A percentile compares a stretch with the other conserved stretches of the same genome.
Evolutionary conservation across 2,888 invertebrate species (phyloP).

Genomic region (Cryptus viduatorius): DNA sequence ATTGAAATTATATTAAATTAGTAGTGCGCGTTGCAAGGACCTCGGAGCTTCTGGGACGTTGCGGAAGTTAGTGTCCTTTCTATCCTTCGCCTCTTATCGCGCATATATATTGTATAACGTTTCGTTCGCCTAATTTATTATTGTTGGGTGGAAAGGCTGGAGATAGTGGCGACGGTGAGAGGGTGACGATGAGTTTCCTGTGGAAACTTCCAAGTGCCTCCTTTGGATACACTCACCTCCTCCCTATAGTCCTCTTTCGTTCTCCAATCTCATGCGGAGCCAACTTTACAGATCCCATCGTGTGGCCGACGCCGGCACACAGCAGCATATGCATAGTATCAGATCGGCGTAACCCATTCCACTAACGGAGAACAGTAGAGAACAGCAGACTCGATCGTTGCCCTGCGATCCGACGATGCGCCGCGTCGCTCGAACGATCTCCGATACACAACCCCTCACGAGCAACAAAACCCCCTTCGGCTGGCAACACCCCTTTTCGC

Average conservation of each 20-base stretch:
- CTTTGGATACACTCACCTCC: too few relatives aligned
- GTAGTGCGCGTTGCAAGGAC: constrained; percentile 12
- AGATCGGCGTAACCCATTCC: constrained; percentile 12
- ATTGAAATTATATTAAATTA: constrained; percentile 59
- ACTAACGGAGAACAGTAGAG: neutral
- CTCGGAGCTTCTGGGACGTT: constrained; percentile 10
- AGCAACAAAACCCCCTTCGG: constrained; percentile 29
- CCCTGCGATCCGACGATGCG: constrained; percentile 28
- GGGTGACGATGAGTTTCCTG: constrained; percentile 31
- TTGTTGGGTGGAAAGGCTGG: constrained; percentile 34
- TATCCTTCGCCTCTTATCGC: neutral
- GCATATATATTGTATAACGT: neutral
- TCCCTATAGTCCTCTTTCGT: neutral
- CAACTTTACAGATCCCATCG: constrained; percentile 15
- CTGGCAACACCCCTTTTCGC: constrained; percentile 1
- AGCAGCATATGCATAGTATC: constrained; percentile 6
- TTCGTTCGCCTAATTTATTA: constrained; percentile 51
- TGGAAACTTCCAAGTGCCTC: constrained; percentile 36
- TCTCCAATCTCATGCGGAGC: neutral
- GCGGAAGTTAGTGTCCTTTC: neutral
- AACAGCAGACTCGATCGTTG: constrained; percentile 35
- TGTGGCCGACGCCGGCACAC: neutral
- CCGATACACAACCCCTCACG: constrained; percentile 35
- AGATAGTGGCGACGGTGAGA: constrained; percentile 7
- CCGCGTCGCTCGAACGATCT: constrained; percentile 43